A percentile compares a stretch with the other conserved stretches of the same genome.
These are phyloP conservation scores for Xyrichtys novacula DNA, from an alignment of 2,797 vertebrate genomes.

Conservation along the genomic window DNA sequence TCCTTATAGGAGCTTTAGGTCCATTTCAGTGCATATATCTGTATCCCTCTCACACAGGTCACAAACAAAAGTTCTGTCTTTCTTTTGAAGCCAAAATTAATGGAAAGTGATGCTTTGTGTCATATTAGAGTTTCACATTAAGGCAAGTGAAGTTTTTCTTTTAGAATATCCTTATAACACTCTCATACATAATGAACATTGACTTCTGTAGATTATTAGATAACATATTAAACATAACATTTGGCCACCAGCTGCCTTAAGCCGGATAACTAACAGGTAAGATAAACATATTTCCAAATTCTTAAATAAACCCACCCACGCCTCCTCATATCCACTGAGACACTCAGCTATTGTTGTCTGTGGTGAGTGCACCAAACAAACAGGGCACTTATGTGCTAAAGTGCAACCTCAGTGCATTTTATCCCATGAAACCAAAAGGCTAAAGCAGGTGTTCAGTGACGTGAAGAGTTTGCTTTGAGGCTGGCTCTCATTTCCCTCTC, in stretches of 20 bases:
- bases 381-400: slow-evolving; percentile 68
- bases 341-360: slow-evolving; percentile 77
- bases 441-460: slow-evolving; percentile 81
- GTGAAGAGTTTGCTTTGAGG: slow-evolving; percentile 71
- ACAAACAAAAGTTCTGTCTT: not conserved
- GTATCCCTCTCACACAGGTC: slow-evolving; percentile 8
- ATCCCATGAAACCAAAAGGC: slow-evolving; percentile 70
- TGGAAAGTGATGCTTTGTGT: not conserved
- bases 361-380: slow-evolving; percentile 62
- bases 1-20: too few species aligned
- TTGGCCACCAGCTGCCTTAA: slow-evolving; percentile 58
- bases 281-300: slow-evolving; percentile 73
- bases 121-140: slow-evolving; percentile 1
- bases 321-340: slow-evolving; percentile 61
- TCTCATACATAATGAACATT: slow-evolving; percentile 3
- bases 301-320: slow-evolving; percentile 68
- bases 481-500: slow-evolving; percentile 63
- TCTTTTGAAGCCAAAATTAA: not conserved
- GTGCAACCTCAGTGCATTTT: slow-evolving; percentile 62
- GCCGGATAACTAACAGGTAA: slow-evolving; percentile 66
- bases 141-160: slow-evolving; percentile 3
- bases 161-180: not conserved
- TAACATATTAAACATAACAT: slow-evolving; percentile 14
- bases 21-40: slow-evolving; percentile 1
- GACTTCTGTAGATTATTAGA: not conserved